Base-by-base conservation (phyloP, 2,888 invertebrate species). In the Drosophila koepferae region DNA sequence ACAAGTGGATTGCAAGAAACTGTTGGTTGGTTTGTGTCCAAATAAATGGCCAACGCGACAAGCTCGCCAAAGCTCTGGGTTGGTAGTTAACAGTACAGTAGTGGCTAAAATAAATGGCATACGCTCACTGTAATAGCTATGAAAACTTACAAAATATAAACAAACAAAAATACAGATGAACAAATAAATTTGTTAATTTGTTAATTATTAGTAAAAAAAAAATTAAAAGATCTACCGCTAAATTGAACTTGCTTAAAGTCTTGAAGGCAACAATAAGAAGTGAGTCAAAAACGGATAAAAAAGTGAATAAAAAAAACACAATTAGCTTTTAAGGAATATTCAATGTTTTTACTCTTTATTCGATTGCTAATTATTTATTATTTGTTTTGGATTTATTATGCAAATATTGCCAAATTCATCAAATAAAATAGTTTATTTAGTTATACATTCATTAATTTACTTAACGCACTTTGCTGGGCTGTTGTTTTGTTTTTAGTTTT, bases 331-430 rank as follows among this genome's bases (percentile, higher is more conserved):
- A 63, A 46, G 69, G 40, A 40, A 49, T 74, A 63, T 63, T 68
- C 46, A 55, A 63, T 63, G 23, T 60, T 73, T 77, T 53, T 31
- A 60, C 53, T 71, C 16, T 85, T 85, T 82, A 88, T 82, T 86
- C 71, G 71, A 66, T 82, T 73, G 65, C 61, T 83, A 74, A 69
- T 59, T 76, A 56, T 65, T 65, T 77, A 80, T 67, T 60, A 31
- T 16, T 40, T 69, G 56, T 44, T 83, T 66, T 56, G 70, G 70
- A 62, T 82, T 74, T 60, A 68, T 73, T 81, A 84, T 81, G 87
- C 88, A 85, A 85, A 89, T 89, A 85, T 89, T 87, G 89, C 90
- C 72, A 66, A 59, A 78, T 70, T 71, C 38, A 51, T 67, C 66
- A 74, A 76, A 79, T 74, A 78, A 77, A 62, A 62, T 46, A 62